Evolutionary conservation across 2,797 vertebrate species (phyloP).

Genomic region (Siniperca obscura): DNA sequence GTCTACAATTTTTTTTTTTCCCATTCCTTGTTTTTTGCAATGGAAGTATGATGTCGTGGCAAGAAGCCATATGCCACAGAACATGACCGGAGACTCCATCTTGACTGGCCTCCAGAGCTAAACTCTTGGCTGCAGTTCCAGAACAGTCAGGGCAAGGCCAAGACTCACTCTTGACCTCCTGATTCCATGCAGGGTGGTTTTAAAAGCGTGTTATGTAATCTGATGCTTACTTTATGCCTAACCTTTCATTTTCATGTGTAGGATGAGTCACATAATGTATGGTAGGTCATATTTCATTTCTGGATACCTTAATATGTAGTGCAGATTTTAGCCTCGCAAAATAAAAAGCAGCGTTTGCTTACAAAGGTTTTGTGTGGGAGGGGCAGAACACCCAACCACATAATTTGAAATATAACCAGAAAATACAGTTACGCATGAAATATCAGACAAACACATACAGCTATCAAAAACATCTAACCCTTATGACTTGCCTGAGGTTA

Average conservation of each 20-base stretch:
- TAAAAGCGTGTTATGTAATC: conserved; percentile 21
- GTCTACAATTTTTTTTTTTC: conserved; percentile 77
- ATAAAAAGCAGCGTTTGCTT: not conserved
- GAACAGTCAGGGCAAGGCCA: conserved; percentile 23
- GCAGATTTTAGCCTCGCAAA: not conserved
- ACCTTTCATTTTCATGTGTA: conserved; percentile 11
- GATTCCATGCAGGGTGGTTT: conserved; percentile 24
- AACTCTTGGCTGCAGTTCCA: conserved; percentile 63
- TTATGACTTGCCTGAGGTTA: conserved; percentile 9
- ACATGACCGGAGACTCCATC: conserved; percentile 65
- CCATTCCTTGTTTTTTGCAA: conserved; percentile 61
- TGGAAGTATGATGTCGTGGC: conserved; percentile 68
- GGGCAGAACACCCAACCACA: not conserved
- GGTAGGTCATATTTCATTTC: not conserved
- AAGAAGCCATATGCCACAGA: conserved; percentile 64
- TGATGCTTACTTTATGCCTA: not conserved
- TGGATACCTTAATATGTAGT: no score
- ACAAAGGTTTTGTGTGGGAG: conserved; percentile 17
- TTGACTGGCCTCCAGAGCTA: conserved; percentile 54
- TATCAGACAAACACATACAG: not conserved
- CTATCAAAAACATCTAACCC: not conserved
- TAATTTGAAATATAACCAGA: not conserved
- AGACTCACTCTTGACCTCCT: conserved; percentile 33
- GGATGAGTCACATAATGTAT: conserved; percentile 6
- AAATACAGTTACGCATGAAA: not conserved